Evolutionary conservation across 1,140 invertebrate species (phyloP).

Genomic region (Babylonia areolata): DNA sequence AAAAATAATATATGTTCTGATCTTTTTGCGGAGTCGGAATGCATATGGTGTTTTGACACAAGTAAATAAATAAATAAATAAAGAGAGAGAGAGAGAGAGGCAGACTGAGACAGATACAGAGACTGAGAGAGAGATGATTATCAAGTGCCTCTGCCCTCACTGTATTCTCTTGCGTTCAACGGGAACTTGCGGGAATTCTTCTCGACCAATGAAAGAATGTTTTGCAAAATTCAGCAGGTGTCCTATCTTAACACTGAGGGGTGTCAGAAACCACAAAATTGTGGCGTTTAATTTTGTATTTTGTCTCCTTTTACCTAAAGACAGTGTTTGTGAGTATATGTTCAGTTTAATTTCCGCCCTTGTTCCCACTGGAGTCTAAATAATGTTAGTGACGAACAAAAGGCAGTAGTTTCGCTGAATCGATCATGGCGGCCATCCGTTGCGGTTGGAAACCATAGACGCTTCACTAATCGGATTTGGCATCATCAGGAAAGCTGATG

Average conservation of each 20-base stretch:
- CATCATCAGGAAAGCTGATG: neutral
- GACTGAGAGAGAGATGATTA: no score
- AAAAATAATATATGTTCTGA: no score
- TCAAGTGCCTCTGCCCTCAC: neutral
- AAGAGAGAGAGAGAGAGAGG: no score
- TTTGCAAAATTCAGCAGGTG: neutral
- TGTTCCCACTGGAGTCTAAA: neutral
- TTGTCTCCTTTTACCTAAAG: neutral
- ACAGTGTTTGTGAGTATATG: neutral
- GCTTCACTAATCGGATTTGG: conserved; percentile 22
- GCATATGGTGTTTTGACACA: no score
- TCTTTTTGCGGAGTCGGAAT: no score
- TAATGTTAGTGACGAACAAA: neutral
- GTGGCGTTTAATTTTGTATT: neutral
- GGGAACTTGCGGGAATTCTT: conserved; percentile 12
- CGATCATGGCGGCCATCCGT: conserved; percentile 17
- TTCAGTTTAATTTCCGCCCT: neutral
- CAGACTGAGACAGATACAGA: no score
- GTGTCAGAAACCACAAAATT: neutral
- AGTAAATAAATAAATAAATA: no score
- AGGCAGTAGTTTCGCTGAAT: neutral
- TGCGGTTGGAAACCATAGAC: conserved; percentile 38
- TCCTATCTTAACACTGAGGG: neutral
- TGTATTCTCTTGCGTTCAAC: neutral
- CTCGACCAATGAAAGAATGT: neutral